Evolutionary conservation across 2,888 invertebrate genomes (phyloP).

Genomic region (Macropis europaea): DNA sequence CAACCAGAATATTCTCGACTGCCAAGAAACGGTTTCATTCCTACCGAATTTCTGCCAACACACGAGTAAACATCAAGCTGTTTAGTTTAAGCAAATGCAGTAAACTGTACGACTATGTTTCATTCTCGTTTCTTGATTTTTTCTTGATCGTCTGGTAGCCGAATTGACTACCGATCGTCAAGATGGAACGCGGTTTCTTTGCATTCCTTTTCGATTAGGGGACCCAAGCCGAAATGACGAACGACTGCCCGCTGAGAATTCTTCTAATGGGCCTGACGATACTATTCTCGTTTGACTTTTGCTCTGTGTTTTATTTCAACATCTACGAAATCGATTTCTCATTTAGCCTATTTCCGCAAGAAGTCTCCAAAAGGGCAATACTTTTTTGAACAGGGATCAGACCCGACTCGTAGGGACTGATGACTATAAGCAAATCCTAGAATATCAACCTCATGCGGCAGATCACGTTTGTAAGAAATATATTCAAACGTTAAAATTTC

Average conservation of each 20-base stretch:
- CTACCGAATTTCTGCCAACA: background rate
- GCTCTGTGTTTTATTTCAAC: background rate
- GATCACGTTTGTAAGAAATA: too few species aligned
- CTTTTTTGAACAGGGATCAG: too few species aligned
- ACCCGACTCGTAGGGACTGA: too few species aligned
- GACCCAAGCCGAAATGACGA: background rate
- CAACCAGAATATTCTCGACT: background rate
- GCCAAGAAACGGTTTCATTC: constrained; percentile 4
- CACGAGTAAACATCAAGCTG: constrained; percentile 3
- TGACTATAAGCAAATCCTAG: too few species aligned
- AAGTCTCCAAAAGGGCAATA: too few species aligned
- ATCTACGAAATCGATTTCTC: background rate
- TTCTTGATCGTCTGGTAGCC: background rate
- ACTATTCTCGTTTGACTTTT: background rate
- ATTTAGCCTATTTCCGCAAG: too few species aligned
- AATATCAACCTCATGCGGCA: too few species aligned
- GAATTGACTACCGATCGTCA: constrained; percentile 25
- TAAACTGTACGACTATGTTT: background rate
- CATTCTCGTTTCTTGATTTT: background rate
- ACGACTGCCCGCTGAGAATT: constrained; percentile 31
- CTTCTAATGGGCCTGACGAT: constrained; percentile 11
- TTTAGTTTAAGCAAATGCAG: constrained; percentile 29
- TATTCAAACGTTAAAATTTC: too few species aligned
- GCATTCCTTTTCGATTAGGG: background rate
- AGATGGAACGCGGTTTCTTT: constrained; percentile 5